phyloP scores from a whole-genome alignment of 1,140 invertebrate species.

The Callitettix versicolor region DNA sequence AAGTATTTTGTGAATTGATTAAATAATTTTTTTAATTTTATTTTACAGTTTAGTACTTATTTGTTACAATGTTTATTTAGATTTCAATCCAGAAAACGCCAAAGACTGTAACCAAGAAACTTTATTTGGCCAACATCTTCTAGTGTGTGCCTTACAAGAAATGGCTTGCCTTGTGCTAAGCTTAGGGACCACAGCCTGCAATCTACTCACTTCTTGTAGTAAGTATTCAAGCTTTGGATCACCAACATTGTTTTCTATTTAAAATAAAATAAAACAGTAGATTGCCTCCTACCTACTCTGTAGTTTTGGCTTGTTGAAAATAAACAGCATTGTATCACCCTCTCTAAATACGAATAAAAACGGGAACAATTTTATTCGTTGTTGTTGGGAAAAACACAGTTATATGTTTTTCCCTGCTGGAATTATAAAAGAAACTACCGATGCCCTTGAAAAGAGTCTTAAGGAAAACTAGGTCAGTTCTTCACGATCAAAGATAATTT shows the following conservation, averaged over 20 bases:
- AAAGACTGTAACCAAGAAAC: constrained; percentile 84
- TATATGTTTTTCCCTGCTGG: too few relatives aligned
- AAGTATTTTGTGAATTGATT: background rate
- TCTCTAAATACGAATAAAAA: too few relatives aligned
- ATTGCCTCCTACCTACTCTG: background rate
- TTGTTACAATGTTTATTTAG: constrained; percentile 32
- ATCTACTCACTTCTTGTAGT: constrained; percentile 75
- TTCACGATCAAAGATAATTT: too few relatives aligned
- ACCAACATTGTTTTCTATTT: background rate
- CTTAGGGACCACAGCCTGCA: constrained; percentile 83
- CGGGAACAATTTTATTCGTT: too few relatives aligned
- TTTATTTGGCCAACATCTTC: constrained; percentile 84
- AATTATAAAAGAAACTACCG: too few relatives aligned
- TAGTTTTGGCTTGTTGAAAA: background rate
- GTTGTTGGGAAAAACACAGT: too few relatives aligned
- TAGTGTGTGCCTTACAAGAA: constrained; percentile 90
- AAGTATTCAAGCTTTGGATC: constrained; percentile 31
- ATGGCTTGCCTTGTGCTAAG: constrained; percentile 73
- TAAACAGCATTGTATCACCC: too few relatives aligned
- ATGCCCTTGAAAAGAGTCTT: too few relatives aligned
- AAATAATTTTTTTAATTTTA: too few relatives aligned
- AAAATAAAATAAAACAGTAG: background rate
- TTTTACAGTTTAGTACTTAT: too few relatives aligned
- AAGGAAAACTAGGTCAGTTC: too few relatives aligned
- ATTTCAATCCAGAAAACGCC: constrained; percentile 81